Evolutionary conservation across 2,888 invertebrate genomes (phyloP).

Genomic region (Oscheius myriophilus): DNA sequence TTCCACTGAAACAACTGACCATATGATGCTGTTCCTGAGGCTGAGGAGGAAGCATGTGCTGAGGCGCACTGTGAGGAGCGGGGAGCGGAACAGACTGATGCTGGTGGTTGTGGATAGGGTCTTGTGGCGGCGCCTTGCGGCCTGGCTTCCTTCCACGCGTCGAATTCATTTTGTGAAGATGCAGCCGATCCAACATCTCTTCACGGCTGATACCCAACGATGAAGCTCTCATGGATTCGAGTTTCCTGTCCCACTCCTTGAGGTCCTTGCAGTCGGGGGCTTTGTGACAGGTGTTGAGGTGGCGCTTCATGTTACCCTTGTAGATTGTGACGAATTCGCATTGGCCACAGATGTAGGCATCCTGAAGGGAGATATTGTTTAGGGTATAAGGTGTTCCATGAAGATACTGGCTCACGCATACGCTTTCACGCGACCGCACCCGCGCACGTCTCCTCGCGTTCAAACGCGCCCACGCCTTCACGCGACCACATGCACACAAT

Average conservation of each 20-base stretch:
- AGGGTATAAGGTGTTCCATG: too few species aligned
- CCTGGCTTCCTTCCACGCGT: constrained; percentile 56
- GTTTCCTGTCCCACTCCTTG: constrained; percentile 51
- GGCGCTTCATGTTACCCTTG: constrained; percentile 70
- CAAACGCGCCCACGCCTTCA: not conserved
- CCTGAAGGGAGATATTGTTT: constrained; percentile 41
- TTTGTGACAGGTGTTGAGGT: constrained; percentile 60
- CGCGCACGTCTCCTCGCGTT: too few species aligned
- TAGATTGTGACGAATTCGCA: constrained; percentile 67
- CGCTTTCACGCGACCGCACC: too few species aligned
- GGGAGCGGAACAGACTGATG: not conserved
- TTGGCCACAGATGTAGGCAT: constrained; percentile 65
- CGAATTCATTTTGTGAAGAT: constrained; percentile 54
- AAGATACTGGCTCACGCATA: too few species aligned
- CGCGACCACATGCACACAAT: too few species aligned
- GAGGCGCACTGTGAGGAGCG: not conserved
- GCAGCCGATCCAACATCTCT: constrained; percentile 46
- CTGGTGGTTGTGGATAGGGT: not conserved
- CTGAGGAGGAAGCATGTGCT: not conserved
- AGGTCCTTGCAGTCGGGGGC: constrained; percentile 49
- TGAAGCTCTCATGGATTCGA: constrained; percentile 57
- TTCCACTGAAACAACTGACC: too few species aligned
- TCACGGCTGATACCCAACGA: constrained; percentile 54
- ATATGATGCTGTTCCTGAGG: constrained; percentile 20
- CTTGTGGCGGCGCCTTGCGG: not conserved